These are phyloP conservation scores for Tachyglossus aculeatus DNA, from an alignment of 2,797 vertebrate genomes.

Conservation along the genomic window DNA sequence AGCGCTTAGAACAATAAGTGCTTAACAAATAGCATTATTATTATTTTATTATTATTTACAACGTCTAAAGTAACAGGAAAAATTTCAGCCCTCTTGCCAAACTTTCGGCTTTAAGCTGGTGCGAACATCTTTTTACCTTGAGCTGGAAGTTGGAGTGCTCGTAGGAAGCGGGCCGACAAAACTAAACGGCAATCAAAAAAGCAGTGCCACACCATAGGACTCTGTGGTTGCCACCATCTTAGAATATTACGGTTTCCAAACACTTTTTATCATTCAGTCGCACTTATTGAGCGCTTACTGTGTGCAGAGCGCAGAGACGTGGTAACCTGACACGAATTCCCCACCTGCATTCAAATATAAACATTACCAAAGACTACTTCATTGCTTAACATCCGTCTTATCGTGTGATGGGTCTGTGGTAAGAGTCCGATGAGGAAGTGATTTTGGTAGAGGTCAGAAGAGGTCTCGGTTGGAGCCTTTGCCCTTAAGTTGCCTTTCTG, in stretches of 20 bases:
- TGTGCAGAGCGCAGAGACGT: no score
- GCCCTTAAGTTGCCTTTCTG: conserved; percentile 17
- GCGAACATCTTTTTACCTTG: conserved; percentile 19
- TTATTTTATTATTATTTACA: no score
- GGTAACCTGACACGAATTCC: conserved; percentile 40
- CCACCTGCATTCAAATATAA: conserved; percentile 45
- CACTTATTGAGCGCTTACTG: conserved; percentile 41
- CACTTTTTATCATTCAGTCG: conserved; percentile 50
- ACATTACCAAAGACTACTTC: conserved; percentile 31
- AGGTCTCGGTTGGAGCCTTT: neutral
- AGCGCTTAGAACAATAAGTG: no score
- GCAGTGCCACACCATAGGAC: conserved; percentile 22
- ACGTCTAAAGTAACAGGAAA: conserved; percentile 30
- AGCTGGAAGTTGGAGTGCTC: conserved; percentile 44
- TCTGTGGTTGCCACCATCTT: conserved; percentile 20
- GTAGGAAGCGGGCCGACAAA: conserved; percentile 37
- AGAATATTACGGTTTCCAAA: conserved; percentile 54
- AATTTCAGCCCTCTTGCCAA: conserved; percentile 9
- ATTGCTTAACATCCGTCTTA: conserved; percentile 53
- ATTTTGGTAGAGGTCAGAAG: conserved; percentile 21
- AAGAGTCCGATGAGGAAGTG: conserved; percentile 19
- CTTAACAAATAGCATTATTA: no score
- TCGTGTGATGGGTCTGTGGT: conserved; percentile 27
- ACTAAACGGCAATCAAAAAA: conserved; percentile 52
- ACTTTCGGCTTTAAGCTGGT: conserved; percentile 16